Evolutionary conservation across 2,113 vertebrate species (phyloP).

Genomic region (Catharus fuscescens): DNA sequence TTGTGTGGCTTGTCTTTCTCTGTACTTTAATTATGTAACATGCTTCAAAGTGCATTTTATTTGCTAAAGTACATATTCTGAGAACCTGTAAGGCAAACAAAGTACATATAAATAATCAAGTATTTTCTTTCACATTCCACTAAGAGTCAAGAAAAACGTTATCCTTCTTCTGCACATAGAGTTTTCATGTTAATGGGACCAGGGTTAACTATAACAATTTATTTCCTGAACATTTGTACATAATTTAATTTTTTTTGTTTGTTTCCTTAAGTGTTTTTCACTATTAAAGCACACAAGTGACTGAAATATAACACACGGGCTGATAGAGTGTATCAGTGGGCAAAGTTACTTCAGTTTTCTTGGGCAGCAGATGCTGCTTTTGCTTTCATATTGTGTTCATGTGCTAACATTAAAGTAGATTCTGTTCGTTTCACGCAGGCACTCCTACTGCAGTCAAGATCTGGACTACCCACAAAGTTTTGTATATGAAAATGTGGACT

Average conservation of each 20-base stretch:
- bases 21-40: background rate
- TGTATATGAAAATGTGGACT: background rate
- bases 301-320: background rate
- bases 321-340: background rate
- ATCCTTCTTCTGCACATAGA: background rate
- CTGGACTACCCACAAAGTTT: background rate
- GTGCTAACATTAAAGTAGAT: background rate
- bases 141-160: background rate
- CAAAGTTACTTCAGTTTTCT: background rate
- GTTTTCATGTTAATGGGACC: background rate
- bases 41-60: background rate
- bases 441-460: background rate
- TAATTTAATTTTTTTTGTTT: background rate
- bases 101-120: background rate
- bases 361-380: background rate
- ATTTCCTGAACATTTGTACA: background rate
- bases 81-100: background rate
- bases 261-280: background rate
- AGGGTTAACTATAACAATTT: background rate
- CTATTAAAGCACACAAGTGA: background rate
- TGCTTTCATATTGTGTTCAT: background rate
- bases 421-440: background rate
- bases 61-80: background rate
- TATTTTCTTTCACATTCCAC: background rate
- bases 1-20: background rate